These are phyloP conservation scores for Ricordea florida DNA, from an alignment of 92 coral and sea anemone genomes.

Conservation along the genomic window DNA sequence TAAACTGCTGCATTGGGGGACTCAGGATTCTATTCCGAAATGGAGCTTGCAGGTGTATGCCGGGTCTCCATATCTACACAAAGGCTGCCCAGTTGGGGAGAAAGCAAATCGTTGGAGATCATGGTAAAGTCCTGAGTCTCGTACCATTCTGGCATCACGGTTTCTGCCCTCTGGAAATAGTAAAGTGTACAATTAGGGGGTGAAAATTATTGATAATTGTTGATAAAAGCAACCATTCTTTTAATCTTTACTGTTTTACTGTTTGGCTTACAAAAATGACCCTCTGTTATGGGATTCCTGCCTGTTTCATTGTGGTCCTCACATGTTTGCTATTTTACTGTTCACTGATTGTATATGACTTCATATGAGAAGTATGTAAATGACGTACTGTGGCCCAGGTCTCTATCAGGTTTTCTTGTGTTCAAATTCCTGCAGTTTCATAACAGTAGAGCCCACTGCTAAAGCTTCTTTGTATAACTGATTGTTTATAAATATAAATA, in stretches of 20 bases:
- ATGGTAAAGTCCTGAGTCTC: constrained; percentile 1
- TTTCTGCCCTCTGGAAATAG: constrained; percentile 12
- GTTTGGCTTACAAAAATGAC: constrained; percentile 23
- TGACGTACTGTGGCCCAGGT: constrained; percentile 33
- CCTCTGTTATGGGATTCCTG: constrained; percentile 19
- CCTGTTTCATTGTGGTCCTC: constrained; percentile 38
- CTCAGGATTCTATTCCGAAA: constrained; percentile 7
- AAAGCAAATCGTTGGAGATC: constrained; percentile 8
- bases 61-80: not conserved
- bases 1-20: constrained; percentile 8
- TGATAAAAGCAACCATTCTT: constrained; percentile 21
- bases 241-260: constrained; percentile 28
- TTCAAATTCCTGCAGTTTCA: constrained; percentile 29
- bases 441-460: constrained; percentile 39
- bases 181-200: constrained; percentile 14
- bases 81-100: constrained; percentile 13
- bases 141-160: not conserved
- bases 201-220: constrained; percentile 25
- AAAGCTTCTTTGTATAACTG: constrained; percentile 18
- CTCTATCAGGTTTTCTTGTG: constrained; percentile 33
- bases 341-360: constrained; percentile 30
- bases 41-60: constrained; percentile 8
- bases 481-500: constrained; percentile 19
- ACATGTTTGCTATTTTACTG: constrained; percentile 27
- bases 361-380: constrained; percentile 15